These are phyloP conservation scores for Cheilosia variabilis DNA, from an alignment of 2,888 invertebrate genomes.

Conservation along the genomic window DNA sequence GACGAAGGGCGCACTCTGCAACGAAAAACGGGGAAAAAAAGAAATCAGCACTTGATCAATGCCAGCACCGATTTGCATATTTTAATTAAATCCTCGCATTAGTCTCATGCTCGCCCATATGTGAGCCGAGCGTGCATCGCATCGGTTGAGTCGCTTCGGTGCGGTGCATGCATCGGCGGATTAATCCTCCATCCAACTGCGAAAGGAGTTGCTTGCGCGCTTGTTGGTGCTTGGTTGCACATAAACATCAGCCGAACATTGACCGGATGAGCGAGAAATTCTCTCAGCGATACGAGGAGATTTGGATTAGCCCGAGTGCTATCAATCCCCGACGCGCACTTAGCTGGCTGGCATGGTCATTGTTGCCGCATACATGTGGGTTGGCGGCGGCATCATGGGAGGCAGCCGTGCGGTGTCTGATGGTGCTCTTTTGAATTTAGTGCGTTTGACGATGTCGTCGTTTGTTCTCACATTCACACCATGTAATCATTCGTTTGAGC, in stretches of 20 bases:
- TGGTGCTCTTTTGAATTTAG: conserved; percentile 15
- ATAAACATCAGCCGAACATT: conserved; percentile 56
- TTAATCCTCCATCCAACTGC: conserved; percentile 59
- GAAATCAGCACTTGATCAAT: conserved; percentile 82
- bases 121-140: conserved; percentile 44
- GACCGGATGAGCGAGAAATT: conserved; percentile 64
- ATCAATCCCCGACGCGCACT: conserved; percentile 67
- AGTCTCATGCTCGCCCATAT: conserved; percentile 76
- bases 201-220: conserved; percentile 37
- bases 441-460: conserved; percentile 42
- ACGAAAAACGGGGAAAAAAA: conserved; percentile 40
- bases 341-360: conserved; percentile 60
- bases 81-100: conserved; percentile 83
- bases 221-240: conserved; percentile 52
- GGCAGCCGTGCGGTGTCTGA: background rate
- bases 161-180: conserved; percentile 63
- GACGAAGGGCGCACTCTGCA: conserved; percentile 33
- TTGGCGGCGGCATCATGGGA: conserved; percentile 9
- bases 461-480: conserved; percentile 55
- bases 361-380: conserved; percentile 13
- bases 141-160: conserved; percentile 15
- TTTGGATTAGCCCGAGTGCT: conserved; percentile 71
- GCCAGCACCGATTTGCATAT: conserved; percentile 83
- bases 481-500: conserved; percentile 26
- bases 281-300: conserved; percentile 61